phyloP scores from a whole-genome alignment of 2,888 invertebrate genomes.

The Frankliniella fusca region DNA sequence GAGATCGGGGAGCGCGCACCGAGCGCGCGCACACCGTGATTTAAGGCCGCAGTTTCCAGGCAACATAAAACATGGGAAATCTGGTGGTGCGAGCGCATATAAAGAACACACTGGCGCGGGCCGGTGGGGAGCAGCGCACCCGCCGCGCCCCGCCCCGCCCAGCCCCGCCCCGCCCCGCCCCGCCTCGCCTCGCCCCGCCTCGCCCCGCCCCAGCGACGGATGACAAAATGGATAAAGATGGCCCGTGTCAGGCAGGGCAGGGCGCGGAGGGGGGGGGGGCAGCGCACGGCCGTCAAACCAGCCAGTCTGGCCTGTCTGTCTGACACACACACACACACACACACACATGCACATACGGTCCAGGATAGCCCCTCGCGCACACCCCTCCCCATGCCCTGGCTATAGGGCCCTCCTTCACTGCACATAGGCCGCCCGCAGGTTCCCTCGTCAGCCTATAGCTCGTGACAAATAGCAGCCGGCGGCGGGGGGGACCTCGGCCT shows the following conservation, averaged over 20 bases:
- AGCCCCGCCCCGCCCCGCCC: too few relatives aligned
- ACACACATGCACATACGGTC: too few relatives aligned
- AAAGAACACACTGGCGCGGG: not conserved
- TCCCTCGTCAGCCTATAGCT: not conserved
- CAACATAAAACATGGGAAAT: not conserved
- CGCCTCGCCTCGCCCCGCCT: too few relatives aligned
- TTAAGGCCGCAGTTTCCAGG: not conserved
- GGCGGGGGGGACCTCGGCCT: not conserved
- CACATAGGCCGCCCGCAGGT: too few relatives aligned
- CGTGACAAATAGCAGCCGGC: not conserved
- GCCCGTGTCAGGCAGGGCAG: not conserved
- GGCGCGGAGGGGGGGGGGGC: not conserved
- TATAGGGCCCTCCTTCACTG: too few relatives aligned
- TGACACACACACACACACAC: too few relatives aligned
- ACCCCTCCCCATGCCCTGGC: too few relatives aligned
- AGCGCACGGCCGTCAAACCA: not conserved
- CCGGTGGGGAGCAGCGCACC: not conserved
- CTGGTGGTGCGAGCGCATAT: not conserved
- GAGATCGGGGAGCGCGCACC: too few relatives aligned
- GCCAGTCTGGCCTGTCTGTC: too few relatives aligned
- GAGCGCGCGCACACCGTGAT: not conserved
- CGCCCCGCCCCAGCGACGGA: not conserved
- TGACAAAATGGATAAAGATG: conserved; percentile 10
- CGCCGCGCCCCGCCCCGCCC: too few relatives aligned
- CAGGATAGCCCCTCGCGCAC: too few relatives aligned